Base-by-base conservation (phyloP, 2,797 vertebrate genomes). In the Lithobates sylvaticus region DNA sequence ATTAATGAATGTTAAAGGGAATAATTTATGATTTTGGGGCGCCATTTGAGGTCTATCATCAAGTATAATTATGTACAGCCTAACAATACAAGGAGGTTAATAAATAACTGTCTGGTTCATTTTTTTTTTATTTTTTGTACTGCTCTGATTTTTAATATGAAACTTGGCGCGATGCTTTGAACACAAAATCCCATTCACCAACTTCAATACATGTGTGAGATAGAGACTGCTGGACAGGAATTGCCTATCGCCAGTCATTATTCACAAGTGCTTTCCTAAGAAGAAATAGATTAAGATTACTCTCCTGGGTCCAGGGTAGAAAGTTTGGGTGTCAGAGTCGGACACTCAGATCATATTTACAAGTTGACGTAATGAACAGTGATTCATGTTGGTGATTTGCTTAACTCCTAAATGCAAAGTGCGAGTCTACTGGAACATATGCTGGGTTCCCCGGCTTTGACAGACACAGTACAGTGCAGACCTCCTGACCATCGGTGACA, bases 401-500 rank as follows among this genome's bases (percentile, higher is more conserved):
- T 61, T 5, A 23, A 9, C 21, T 61, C 54, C 54, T 61, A 7
- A 21, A 23, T 21, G 54, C 54, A 23, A 61, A 61, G 54, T 23
- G 21, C 54, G 23, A 12, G 44, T 42, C 32, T 47, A 5, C 16
- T 26, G 2, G 6, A 47, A 71, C 69, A 78, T 47, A 71, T 84
- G 76, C 44, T 64, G n/a, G 7, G 32, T 21, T 76, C 44, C 47
- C 39, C 15, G 26, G 29, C 65, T n/a, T 3, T 69, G 18, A 42
- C 65, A 76, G 64, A 84, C 18, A 39, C 8, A 36, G 47, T 47
- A 13, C 4, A 70, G 42, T 18, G 68, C 44, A 78, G 50, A 44
- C 68, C 23, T 36, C 29, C 21, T 9, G 74, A 12, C 47, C 29
- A 74, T 75, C 77, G 32, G 27, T 61, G 72, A 78, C 76, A 79